Evolutionary conservation across 92 coral and sea anemone species (phyloP).

Genomic region (Actinostola sp.): DNA sequence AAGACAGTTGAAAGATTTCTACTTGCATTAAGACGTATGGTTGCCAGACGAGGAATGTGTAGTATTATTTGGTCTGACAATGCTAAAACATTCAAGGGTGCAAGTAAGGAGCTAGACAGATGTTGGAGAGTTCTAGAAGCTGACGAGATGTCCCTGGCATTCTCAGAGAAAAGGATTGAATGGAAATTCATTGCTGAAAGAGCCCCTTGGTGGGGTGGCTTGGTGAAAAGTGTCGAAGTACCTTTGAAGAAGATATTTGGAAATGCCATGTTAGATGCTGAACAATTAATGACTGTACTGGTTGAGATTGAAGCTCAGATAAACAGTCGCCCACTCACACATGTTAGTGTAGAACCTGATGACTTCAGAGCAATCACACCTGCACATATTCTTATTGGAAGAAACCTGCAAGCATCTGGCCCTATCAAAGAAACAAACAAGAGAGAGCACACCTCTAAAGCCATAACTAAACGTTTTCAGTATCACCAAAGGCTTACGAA

Average conservation of each 20-base stretch:
- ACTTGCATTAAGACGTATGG: no score
- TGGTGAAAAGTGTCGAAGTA: slow-evolving; percentile 31
- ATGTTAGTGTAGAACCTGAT: no score
- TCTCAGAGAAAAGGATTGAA: no score
- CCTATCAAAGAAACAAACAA: slow-evolving; percentile 27
- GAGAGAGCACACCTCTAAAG: slow-evolving; percentile 29
- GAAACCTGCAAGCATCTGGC: not conserved
- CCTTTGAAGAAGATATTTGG: slow-evolving; percentile 35
- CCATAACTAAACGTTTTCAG: slow-evolving; percentile 35
- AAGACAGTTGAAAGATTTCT: no score
- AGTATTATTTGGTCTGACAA: no score
- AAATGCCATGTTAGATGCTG: slow-evolving; percentile 45
- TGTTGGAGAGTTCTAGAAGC: no score
- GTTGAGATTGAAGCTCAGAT: no score
- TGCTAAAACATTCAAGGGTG: no score
- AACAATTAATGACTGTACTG: slow-evolving; percentile 18
- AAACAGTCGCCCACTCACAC: no score
- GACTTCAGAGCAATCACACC: slow-evolving; percentile 34
- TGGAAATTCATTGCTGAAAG: slow-evolving; percentile 31
- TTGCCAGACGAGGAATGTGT: no score
- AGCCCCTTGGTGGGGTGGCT: slow-evolving; percentile 55
- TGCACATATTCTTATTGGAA: slow-evolving; percentile 35
- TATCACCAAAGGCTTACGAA: slow-evolving; percentile 35
- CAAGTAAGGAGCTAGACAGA: no score
- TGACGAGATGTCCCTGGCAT: no score